Evolutionary conservation across 2,113 vertebrate species (phyloP).

Genomic region (Emberiza fucata): DNA sequence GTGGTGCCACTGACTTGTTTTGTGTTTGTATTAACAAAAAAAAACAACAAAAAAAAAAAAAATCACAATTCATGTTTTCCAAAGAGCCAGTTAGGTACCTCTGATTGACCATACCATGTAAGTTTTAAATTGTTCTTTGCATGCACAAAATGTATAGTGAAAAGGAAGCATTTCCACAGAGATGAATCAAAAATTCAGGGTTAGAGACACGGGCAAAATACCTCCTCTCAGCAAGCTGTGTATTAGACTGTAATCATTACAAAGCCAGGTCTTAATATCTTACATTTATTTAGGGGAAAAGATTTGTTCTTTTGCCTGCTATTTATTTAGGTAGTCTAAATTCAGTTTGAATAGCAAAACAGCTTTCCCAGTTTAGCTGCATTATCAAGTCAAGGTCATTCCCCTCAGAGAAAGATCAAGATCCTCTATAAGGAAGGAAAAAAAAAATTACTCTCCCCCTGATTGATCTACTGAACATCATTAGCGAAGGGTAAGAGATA

Average conservation of each 20-base stretch:
- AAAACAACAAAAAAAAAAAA: background rate
- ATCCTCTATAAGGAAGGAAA: background rate
- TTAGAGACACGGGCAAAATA: background rate
- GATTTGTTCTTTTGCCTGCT: slow-evolving; percentile 21
- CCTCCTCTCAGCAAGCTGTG: background rate
- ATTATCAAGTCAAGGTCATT: slow-evolving; percentile 39
- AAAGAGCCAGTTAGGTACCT: slow-evolving; percentile 10
- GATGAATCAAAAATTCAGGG: slow-evolving; percentile 28
- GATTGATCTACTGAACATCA: slow-evolving; percentile 35
- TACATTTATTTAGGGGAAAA: slow-evolving; percentile 20
- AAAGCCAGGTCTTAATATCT: slow-evolving; percentile 29
- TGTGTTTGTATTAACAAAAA: slow-evolving; percentile 21
- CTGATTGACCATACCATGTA: slow-evolving; percentile 30
- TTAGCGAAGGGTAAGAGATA: background rate
- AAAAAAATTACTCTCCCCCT: background rate
- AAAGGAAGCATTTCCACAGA: slow-evolving; percentile 43
- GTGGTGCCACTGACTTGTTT: slow-evolving; percentile 57
- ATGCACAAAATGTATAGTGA: background rate
- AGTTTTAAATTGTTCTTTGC: slow-evolving; percentile 43
- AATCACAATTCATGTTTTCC: slow-evolving; percentile 30
- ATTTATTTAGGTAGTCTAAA: slow-evolving; percentile 36
- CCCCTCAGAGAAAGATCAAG: slow-evolving; percentile 25
- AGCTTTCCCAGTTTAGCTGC: slow-evolving; percentile 22
- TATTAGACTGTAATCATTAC: slow-evolving; percentile 23
- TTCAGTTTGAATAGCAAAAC: slow-evolving; percentile 52